phyloP scores from a whole-genome alignment of 2,888 invertebrate species.

The Melinaea marsaeus region DNA sequence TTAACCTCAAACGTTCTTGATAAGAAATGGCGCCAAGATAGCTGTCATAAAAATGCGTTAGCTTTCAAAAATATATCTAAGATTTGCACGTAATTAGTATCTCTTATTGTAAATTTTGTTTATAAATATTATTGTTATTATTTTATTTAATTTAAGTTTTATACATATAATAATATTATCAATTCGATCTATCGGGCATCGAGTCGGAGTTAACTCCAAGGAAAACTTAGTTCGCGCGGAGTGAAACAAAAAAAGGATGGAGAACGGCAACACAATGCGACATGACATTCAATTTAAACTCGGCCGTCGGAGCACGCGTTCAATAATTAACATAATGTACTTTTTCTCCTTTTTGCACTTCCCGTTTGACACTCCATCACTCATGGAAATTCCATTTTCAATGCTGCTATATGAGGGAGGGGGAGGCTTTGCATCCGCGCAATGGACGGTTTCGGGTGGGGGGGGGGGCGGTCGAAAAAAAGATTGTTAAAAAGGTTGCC shows the following conservation, averaged over 20 bases:
- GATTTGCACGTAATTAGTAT: too few relatives aligned
- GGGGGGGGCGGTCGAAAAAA: constrained; percentile 73
- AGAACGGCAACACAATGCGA: constrained; percentile 37
- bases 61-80: too few relatives aligned
- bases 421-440: constrained; percentile 74
- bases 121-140: too few relatives aligned
- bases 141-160: too few relatives aligned
- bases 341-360: constrained; percentile 77
- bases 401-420: constrained; percentile 71
- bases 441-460: constrained; percentile 74
- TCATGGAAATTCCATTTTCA: constrained; percentile 79
- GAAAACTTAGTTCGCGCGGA: constrained; percentile 14
- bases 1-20: too few relatives aligned
- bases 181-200: too few relatives aligned
- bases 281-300: constrained; percentile 77
- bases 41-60: too few relatives aligned
- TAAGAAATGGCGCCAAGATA: too few relatives aligned
- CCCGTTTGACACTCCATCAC: constrained; percentile 78
- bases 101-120: too few relatives aligned
- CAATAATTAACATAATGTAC: constrained; percentile 78
- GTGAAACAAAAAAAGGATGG: constrained; percentile 14
- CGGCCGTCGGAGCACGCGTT: constrained; percentile 64
- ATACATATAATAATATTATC: too few relatives aligned
- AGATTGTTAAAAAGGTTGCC: constrained; percentile 77
- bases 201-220: not conserved